Percentiles rank a stretch among this genome's conserved stretches.
These are phyloP conservation scores for Morelia viridis DNA, from an alignment of 2,797 vertebrate species.

Conservation along the genomic window DNA sequence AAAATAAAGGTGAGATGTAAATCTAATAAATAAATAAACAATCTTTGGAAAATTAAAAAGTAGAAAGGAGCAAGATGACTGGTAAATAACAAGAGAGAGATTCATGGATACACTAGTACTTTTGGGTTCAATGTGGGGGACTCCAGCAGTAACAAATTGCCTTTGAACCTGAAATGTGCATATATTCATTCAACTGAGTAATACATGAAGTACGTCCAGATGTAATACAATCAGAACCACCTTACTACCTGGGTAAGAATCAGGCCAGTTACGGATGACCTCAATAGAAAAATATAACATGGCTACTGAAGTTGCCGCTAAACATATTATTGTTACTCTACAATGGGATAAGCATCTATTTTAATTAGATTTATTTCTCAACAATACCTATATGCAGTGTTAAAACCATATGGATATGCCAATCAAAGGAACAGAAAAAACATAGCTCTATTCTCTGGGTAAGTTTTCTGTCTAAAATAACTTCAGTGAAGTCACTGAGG, in stretches of 20 bases:
- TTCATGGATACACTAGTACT: too few species aligned
- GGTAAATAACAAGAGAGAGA: too few species aligned
- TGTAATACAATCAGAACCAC: neutral
- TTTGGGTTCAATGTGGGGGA: too few species aligned
- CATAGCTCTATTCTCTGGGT: neutral
- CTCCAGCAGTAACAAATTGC: too few species aligned
- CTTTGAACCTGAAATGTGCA: neutral
- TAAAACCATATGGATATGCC: neutral
- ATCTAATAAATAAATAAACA: neutral
- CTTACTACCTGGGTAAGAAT: neutral
- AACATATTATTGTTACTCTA: neutral
- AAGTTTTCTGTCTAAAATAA: neutral
- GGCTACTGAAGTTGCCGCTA: neutral
- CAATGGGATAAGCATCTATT: neutral
- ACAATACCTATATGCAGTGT: neutral
- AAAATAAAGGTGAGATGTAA: neutral
- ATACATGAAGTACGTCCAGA: neutral
- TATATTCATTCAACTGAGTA: neutral
- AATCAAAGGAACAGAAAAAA: conserved; percentile 19
- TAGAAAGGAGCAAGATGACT: neutral
- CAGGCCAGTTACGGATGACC: neutral
- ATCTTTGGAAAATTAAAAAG: neutral
- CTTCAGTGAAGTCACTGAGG: neutral
- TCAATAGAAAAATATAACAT: neutral
- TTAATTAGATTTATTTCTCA: neutral